Evolutionary conservation across 2,888 invertebrate genomes (phyloP).

Genomic region (Sympetrum striolatum): DNA sequence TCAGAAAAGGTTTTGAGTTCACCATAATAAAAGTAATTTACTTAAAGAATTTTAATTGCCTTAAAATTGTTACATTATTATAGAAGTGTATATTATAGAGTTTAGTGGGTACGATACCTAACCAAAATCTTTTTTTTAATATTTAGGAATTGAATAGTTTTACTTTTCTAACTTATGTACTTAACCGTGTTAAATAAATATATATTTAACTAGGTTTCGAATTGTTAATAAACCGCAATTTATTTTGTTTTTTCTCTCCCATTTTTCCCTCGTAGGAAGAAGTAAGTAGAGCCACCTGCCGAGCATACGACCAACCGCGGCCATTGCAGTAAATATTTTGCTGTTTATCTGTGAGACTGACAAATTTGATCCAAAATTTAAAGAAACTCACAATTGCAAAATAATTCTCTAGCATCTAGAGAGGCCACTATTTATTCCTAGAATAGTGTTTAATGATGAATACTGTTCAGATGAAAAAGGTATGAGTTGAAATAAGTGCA

Average conservation of each 20-base stretch:
- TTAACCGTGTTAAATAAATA: neutral
- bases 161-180: neutral
- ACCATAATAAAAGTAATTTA: no score
- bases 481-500: neutral
- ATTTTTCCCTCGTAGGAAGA: conserved; percentile 14
- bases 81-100: no score
- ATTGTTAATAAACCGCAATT: neutral
- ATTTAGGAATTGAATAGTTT: neutral
- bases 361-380: neutral
- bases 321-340: neutral
- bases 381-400: neutral
- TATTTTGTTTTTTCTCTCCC: conserved; percentile 20
- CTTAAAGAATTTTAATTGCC: no score
- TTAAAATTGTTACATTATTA: no score
- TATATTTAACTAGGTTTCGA: neutral
- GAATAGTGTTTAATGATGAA: neutral
- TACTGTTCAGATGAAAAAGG: neutral
- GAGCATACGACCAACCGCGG: conserved; percentile 6
- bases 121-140: neutral
- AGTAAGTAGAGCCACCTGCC: conserved; percentile 39
- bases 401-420: neutral
- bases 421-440: neutral
- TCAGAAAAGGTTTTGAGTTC: no score
- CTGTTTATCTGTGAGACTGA: conserved; percentile 1
- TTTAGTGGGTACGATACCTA: no score